Evolutionary conservation across 2,113 vertebrate genomes (phyloP), one percentile per base, ranked within the genome.

Genomic region (Pygoscelis adeliae): DNA sequence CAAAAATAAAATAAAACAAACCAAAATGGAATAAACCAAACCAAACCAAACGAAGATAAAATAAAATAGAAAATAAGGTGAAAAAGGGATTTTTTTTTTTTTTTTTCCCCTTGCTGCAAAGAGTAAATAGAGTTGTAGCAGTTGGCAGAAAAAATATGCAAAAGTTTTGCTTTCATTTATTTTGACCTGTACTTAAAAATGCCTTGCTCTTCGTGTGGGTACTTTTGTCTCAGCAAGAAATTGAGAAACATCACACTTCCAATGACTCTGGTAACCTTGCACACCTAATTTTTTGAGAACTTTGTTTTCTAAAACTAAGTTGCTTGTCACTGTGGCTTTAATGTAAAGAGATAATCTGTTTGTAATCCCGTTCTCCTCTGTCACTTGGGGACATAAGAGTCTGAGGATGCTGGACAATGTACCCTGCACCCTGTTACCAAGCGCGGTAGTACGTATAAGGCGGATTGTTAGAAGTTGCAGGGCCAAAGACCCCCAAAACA

Each of bases 371-470:
- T 18, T 62, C 50, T 49, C 29, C 38, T 63, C 42, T 18, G 14
- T 17, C 13, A 6, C 6, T 0, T 21, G 67, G 20, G 58, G 40
- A 27, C 34, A 2, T 8, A 17, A 15, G 6, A 21, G 8, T 5
- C 21, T 17, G 63, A 15, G 34, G 36, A 40, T n/a, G 29, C 44
- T 38, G 83, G 19, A 13, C 32, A 2, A 5, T 1, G 53, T 56
- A 5, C 22, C 20, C 79, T 62, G 36, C 8, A 6, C 18, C 65
- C 49, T 18, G 13, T 23, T 58, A n/a, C 55, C 9, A 29, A 15
- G 34, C 9, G 0, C 1, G 17, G 74, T 8, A 3, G 34, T 3
- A 11, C 8, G 1, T 7, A 2, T 12, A 17, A 15, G 30, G 49
- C 22, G 29, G 32, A 16, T 10, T 7, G 11, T 36, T 56, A 50